A percentile compares a stretch with the other conserved stretches of the same genome.
These are phyloP conservation scores for Morbakka virulenta DNA, from an alignment of 30 jellyfish, hydroid and myxozoan species.

Conservation along the genomic window DNA sequence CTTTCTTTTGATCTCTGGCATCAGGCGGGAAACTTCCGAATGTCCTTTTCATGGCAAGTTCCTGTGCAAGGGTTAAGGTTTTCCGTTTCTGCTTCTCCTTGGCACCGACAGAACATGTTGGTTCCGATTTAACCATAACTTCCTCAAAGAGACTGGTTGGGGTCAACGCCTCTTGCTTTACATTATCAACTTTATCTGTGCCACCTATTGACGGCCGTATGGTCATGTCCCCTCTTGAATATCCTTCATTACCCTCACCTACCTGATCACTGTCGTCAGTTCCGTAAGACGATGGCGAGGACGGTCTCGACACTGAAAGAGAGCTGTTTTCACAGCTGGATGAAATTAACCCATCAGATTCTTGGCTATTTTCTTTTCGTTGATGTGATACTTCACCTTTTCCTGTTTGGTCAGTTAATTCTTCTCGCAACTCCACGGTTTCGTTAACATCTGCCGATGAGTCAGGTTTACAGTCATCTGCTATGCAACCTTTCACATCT, in stretches of 20 bases:
- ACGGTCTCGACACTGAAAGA: neutral
- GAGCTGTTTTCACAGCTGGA: neutral
- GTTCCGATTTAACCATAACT: neutral
- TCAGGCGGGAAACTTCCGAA: constrained; percentile 4
- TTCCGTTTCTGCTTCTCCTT: constrained; percentile 23
- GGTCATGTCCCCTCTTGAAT: neutral
- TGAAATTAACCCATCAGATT: no score
- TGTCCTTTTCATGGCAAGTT: constrained; percentile 50
- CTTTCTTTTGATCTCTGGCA: neutral
- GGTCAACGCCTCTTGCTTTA: neutral
- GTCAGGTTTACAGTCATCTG: no score
- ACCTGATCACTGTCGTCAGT: neutral
- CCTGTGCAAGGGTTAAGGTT: constrained; percentile 70
- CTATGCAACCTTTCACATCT: no score
- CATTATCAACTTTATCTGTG: neutral
- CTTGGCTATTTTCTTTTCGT: no score
- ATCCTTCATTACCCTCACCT: neutral
- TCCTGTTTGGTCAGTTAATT: no score
- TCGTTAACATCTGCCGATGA: no score
- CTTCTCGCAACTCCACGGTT: no score
- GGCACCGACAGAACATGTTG: neutral
- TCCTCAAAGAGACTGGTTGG: neutral
- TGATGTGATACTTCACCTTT: no score
- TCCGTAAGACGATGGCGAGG: neutral
- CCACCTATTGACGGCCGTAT: neutral